Evolutionary conservation across 2,888 invertebrate genomes (phyloP), one percentile per base, ranked within the genome.

Genomic region (Troides oblongomaculatus): DNA sequence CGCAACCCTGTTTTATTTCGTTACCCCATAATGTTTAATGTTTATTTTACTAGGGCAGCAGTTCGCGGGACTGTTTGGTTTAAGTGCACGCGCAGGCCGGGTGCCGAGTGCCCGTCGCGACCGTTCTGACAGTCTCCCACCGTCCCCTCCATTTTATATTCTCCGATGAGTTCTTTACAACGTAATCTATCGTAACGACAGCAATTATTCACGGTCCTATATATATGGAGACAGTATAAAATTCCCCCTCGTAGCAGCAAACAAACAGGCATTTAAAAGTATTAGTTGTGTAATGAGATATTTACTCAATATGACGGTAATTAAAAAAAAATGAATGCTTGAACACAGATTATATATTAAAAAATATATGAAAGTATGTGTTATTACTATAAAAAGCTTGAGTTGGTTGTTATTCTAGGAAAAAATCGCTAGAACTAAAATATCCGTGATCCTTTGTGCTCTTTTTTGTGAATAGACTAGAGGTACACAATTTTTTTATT

Each of bases 11-110:
- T 79, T 79, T 79, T 75, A 76, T 76, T 63, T 66, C 39, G 70
- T 66, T 66, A 63, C 70, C 58, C 66, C 39, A 59, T 70, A 50
- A 63, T 70, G 70, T 70, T 77, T 77, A 79, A 75, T 85, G 84
- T 89, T 87, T 90, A 84, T 84, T 89, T 88, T 87, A 84, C 79
- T 85, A 82, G 82, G 77, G 79, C 80, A 84, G 79, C 81, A 80
- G 82, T 84, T 85, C 84, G 83, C 79, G 74, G 78, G 82, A 82
- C 81, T 83, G 85, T 85, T 86, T 82, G 82, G 83, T 85, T 85
- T 84, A 80, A 84, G 83, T 84, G 82, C 77, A 78, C 72, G 76
- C 78, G 72, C 80, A 75, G 72, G 74, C 77, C 75, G 77, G 75
- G 72, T 74, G 76, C 73, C 68, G 78, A 78, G 73, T 79, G 80